Percentiles rank a stretch among this genome's conserved stretches.
Conservation (phyloP, 2,113 vertebrate genomes). For the Ornithorhynchus anatinus region DNA sequence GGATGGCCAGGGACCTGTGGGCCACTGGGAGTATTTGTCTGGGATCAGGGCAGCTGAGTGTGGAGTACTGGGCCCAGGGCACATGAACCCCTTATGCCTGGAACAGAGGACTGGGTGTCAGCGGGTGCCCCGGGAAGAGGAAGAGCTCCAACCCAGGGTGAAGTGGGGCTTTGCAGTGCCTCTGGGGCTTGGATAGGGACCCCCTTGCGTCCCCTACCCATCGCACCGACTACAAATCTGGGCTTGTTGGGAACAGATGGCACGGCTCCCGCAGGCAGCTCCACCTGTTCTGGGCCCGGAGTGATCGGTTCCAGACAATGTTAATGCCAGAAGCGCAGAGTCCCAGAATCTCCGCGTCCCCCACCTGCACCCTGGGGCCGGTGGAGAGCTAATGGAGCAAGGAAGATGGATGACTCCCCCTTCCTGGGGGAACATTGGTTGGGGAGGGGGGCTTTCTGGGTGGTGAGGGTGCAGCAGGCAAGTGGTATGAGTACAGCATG, state of each 20-base stretch:
- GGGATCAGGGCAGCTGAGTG: not conserved
- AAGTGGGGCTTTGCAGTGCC: not conserved
- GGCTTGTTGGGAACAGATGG: constrained; percentile 70
- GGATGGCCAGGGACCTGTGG: not conserved
- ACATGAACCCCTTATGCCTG: not conserved
- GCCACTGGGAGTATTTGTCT: accelerated
- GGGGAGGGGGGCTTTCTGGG: not conserved
- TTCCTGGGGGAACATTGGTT: not conserved
- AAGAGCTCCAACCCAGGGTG: not conserved
- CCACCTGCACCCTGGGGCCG: constrained; percentile 29
- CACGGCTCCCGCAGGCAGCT: constrained; percentile 52
- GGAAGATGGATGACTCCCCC: constrained; percentile 22
- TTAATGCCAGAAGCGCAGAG: constrained; percentile 30
- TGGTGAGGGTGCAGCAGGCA: not conserved
- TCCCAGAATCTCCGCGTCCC: constrained; percentile 39
- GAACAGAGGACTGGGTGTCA: not conserved
- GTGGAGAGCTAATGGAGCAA: constrained; percentile 43
- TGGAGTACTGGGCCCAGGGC: not conserved
- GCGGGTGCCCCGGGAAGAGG: not conserved
- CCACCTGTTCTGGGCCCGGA: constrained; percentile 61
- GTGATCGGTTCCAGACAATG: constrained; percentile 59
- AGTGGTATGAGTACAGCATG: not conserved
- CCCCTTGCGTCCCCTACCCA: constrained; percentile 24
- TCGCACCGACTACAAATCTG: constrained; percentile 67
- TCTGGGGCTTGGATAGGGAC: not conserved